Percentiles rank a stretch among this genome's conserved stretches.
Conservation (phyloP, 2,797 vertebrate species). For the Melopsittacus undulatus region DNA sequence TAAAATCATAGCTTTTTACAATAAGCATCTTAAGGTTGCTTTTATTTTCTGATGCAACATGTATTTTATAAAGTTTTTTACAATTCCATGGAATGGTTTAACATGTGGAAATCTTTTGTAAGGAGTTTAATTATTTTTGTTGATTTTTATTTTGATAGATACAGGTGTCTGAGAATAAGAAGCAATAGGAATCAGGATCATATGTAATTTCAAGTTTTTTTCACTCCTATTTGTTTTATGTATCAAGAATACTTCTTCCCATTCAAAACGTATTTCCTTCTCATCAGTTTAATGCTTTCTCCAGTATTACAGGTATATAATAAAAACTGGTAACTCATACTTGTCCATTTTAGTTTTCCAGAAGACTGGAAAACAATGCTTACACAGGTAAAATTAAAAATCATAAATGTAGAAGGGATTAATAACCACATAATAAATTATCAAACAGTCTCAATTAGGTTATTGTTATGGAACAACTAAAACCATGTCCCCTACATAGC, state of each 20-base stretch:
- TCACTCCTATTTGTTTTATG: background rate
- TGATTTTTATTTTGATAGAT: background rate
- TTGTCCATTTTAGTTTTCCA: background rate
- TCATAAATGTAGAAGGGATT: background rate
- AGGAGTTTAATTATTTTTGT: background rate
- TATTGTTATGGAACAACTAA: background rate
- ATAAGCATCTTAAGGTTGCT: background rate
- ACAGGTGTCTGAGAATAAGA: background rate
- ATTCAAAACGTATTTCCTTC: background rate
- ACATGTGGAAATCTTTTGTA: background rate
- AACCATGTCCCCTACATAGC: background rate
- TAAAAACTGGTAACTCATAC: background rate
- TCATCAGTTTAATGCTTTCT: background rate
- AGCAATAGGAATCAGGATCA: background rate
- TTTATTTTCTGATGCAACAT: background rate
- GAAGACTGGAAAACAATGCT: background rate
- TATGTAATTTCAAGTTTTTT: background rate
- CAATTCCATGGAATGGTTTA: background rate
- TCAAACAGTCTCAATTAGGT: background rate
- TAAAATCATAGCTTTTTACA: background rate
- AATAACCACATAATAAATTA: background rate
- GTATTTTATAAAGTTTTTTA: background rate
- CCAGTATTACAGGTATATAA: background rate
- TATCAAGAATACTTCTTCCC: background rate
- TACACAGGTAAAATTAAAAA: background rate